phyloP scores from a whole-genome alignment of 2,113 vertebrate species.

The Tylochromis polylepis region DNA sequence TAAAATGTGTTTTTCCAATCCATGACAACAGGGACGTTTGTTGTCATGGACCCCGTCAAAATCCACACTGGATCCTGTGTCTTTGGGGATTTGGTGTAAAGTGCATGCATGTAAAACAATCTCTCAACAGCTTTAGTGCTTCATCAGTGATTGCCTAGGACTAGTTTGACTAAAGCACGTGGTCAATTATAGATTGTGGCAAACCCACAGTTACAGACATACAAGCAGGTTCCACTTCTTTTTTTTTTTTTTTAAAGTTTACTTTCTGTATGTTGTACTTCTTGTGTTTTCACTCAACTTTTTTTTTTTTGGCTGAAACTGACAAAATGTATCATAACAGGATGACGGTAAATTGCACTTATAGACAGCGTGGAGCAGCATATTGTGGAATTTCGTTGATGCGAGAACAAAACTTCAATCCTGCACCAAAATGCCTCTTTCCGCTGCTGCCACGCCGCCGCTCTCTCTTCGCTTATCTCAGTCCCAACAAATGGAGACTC shows the following conservation, averaged over 20 bases:
- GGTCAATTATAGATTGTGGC: background rate
- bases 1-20: background rate
- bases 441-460: background rate
- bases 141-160: background rate
- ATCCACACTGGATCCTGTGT: background rate
- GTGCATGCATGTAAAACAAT: background rate
- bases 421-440: background rate
- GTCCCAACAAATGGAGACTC: constrained; percentile 27
- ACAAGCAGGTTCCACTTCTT: background rate
- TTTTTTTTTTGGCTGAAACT: background rate
- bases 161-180: background rate
- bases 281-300: background rate
- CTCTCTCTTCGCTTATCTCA: constrained; percentile 23
- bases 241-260: no score
- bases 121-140: background rate
- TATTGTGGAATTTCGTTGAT: background rate
- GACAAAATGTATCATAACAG: background rate
- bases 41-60: background rate
- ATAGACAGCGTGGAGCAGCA: background rate
- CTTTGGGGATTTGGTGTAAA: background rate
- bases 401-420: background rate
- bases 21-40: background rate
- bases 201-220: background rate
- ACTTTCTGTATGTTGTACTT: background rate
- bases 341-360: background rate